Evolutionary conservation across 92 coral and sea anemone species (phyloP).

Genomic region (Porites divaricata): DNA sequence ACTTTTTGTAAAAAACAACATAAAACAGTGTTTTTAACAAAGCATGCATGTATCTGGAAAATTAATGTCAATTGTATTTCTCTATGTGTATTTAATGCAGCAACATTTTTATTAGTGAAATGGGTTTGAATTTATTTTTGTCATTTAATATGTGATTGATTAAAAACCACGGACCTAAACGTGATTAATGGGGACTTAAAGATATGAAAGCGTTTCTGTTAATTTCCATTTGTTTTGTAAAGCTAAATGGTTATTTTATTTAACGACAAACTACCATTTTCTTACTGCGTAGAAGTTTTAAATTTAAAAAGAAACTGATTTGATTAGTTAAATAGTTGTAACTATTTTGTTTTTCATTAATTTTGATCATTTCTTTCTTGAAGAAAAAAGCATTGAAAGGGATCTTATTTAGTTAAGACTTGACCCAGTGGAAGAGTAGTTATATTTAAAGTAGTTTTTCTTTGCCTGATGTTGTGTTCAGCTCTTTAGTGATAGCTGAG

Average conservation of each 20-base stretch:
- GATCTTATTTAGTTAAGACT: too few relatives aligned
- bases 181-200: not conserved
- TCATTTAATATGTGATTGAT: not conserved
- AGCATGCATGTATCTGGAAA: not conserved
- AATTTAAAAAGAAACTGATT: not conserved
- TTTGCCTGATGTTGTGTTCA: too few relatives aligned
- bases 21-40: not conserved
- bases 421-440: too few relatives aligned
- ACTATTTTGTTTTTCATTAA: too few relatives aligned
- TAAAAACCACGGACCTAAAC: not conserved
- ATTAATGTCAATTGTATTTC: conserved; percentile 1
- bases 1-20: not conserved
- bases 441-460: too few relatives aligned
- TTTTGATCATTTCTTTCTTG: too few relatives aligned
- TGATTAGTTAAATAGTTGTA: too few relatives aligned
- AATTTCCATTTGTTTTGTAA: not conserved
- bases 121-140: not conserved
- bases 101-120: not conserved
- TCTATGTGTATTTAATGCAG: not conserved
- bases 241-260: not conserved
- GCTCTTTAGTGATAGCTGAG: too few relatives aligned
- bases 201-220: not conserved
- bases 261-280: not conserved
- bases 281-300: not conserved
- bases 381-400: too few relatives aligned